A percentile compares a stretch with the other conserved stretches of the same genome.
These are phyloP conservation scores for Cephus runcator DNA, from an alignment of 2,888 invertebrate genomes.

Conservation along the genomic window DNA sequence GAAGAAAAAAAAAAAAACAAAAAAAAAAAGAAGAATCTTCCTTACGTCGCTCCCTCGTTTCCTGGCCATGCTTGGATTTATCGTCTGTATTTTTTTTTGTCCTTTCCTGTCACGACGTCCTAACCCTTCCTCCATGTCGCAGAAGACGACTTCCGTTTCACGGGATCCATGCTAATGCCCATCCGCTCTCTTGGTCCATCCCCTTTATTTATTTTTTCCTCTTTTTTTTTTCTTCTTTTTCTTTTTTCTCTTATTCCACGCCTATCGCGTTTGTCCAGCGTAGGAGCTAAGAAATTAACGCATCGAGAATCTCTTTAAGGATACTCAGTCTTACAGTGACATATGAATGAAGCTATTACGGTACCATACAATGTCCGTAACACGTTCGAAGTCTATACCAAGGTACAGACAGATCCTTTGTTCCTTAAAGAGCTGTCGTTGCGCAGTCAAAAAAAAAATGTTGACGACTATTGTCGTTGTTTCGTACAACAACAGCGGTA, in stretches of 20 bases:
- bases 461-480: neutral
- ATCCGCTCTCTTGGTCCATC: neutral
- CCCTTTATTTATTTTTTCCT: neutral
- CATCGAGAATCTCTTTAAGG: neutral
- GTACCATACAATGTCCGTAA: neutral
- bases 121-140: conserved; percentile 4
- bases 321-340: neutral
- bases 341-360: neutral
- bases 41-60: neutral
- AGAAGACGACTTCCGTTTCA: conserved; percentile 7
- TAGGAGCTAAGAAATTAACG: neutral
- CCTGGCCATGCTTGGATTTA: neutral
- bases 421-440: neutral
- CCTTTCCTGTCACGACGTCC: conserved; percentile 17
- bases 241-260: neutral
- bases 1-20: neutral
- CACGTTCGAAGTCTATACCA: neutral
- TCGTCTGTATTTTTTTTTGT: neutral
- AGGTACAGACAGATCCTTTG: neutral
- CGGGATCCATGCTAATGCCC: neutral
- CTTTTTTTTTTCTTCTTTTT: too few species aligned
- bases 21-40: too few species aligned
- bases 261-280: neutral
- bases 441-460: neutral
- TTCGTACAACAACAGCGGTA: neutral